Evolutionary conservation across 2,888 invertebrate species (phyloP).

Genomic region (Cyrtodaria siliqua): DNA sequence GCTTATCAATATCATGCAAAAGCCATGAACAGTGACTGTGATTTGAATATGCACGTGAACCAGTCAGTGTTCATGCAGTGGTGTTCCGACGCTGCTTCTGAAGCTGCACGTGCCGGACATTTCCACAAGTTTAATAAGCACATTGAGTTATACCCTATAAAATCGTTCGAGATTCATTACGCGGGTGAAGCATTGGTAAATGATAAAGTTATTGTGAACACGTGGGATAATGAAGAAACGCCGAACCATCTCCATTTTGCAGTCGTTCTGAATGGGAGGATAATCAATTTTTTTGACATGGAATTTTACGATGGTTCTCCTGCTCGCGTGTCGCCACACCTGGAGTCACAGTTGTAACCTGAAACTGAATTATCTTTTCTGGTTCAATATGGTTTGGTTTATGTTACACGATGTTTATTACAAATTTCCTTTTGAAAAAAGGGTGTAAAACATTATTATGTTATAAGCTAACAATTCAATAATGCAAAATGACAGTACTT

Average conservation of each 20-base stretch:
- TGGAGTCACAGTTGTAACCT: no score
- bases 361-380: no score
- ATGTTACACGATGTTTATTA: no score
- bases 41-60: conserved; percentile 34
- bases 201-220: conserved; percentile 5
- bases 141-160: conserved; percentile 31
- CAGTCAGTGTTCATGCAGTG: conserved; percentile 34
- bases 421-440: no score
- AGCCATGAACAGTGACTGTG: conserved; percentile 41
- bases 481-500: no score
- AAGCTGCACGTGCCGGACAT: conserved; percentile 14
- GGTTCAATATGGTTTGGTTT: no score
- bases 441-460: no score
- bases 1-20: conserved; percentile 17
- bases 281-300: conserved; percentile 14
- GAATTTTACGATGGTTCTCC: conserved; percentile 7
- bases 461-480: no score
- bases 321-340: no score
- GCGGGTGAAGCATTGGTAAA: conserved; percentile 38
- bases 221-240: no score
- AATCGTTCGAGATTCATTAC: conserved; percentile 25
- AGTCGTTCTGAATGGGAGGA: neutral
- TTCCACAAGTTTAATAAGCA: conserved; percentile 16
- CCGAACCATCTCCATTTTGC: no score
- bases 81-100: conserved; percentile 32